phyloP scores from a whole-genome alignment of 2,113 vertebrate species.

The Cariama cristata region DNA sequence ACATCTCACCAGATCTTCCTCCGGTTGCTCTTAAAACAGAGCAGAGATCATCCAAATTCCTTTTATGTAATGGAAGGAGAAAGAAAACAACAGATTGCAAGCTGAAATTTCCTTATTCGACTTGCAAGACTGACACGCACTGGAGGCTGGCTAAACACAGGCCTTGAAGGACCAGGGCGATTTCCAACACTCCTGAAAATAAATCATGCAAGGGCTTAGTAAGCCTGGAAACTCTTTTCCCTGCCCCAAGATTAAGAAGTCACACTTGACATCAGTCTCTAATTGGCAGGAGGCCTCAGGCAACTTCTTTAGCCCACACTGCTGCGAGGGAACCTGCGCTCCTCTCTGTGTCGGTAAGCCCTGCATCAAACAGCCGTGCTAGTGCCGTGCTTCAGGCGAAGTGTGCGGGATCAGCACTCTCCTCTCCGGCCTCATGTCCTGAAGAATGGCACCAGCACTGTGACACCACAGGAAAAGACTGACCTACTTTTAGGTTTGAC shows the following conservation, averaged over 20 bases:
- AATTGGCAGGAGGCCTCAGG: background rate
- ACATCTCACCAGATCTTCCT: background rate
- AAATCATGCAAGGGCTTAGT: background rate
- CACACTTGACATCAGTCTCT: background rate
- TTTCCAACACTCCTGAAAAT: background rate
- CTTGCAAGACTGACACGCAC: background rate
- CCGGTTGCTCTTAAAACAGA: background rate
- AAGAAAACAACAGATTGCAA: constrained; percentile 51
- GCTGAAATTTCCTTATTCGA: background rate
- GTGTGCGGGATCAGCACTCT: background rate
- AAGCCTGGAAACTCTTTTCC: background rate
- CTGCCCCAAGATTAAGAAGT: background rate
- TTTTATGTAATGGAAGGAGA: background rate
- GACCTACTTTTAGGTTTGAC: background rate
- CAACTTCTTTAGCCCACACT: background rate
- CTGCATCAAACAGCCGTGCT: background rate
- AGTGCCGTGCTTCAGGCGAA: background rate
- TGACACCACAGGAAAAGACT: background rate
- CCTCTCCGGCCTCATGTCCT: background rate
- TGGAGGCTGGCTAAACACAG: background rate
- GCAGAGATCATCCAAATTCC: constrained; percentile 18
- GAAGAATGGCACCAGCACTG: background rate
- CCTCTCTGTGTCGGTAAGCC: background rate
- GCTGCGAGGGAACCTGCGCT: background rate
- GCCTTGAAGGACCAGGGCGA: background rate